Evolutionary conservation across 2,797 vertebrate genomes (phyloP).

Genomic region (Pseudomugil tenellus): DNA sequence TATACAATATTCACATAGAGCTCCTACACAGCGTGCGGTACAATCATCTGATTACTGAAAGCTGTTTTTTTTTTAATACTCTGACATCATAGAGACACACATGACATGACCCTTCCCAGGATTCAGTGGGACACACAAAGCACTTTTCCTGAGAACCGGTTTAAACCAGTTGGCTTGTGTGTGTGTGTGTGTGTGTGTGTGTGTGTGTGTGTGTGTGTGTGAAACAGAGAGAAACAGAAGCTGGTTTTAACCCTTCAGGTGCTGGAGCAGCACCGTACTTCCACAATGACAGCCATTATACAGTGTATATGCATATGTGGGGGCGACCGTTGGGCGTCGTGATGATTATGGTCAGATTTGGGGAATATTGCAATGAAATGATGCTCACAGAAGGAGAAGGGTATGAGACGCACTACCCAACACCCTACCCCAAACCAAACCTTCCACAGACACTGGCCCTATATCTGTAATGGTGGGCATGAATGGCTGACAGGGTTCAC

Average conservation of each 20-base stretch:
- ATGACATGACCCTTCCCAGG: constrained; percentile 98
- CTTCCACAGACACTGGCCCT: constrained; percentile 53
- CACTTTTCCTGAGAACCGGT: constrained; percentile 95
- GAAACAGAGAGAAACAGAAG: constrained; percentile 84
- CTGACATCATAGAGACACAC: constrained; percentile 93
- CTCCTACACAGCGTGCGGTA: constrained; percentile 30
- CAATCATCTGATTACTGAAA: constrained; percentile 67
- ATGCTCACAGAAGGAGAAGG: constrained; percentile 48
- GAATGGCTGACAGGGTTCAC: constrained; percentile 77
- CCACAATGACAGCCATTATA: constrained; percentile 63
- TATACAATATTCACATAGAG: constrained; percentile 24
- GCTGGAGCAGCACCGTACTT: constrained; percentile 46
- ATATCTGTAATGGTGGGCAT: constrained; percentile 65
- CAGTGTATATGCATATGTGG: constrained; percentile 10
- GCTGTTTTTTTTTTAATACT: constrained; percentile 85
- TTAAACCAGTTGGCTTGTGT: constrained; percentile 88
- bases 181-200: constrained; percentile 76
- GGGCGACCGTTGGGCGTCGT: background rate
- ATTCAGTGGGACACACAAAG: constrained; percentile 95
- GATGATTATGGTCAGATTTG: constrained; percentile 21
- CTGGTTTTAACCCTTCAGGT: constrained; percentile 88
- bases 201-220: constrained; percentile 53
- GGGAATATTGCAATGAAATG: constrained; percentile 25
- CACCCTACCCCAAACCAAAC: constrained; percentile 4
- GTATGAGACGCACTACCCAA: constrained; percentile 1